Conservation (phyloP, 2,113 vertebrate genomes). For the Chlorodrepanis virens region DNA sequence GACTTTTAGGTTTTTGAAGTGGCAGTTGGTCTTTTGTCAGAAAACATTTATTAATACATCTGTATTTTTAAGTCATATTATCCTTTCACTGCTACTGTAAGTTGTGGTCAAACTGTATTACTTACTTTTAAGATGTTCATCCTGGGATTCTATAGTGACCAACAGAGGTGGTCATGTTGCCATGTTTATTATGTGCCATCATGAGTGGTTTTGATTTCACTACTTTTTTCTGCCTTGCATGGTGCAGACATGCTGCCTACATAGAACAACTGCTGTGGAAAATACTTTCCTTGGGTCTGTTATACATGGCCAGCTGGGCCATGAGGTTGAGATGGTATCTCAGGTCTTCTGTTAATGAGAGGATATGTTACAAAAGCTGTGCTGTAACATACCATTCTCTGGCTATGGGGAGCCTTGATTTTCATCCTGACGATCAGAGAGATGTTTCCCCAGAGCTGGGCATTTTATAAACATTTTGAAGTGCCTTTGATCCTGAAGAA, state of each 20-base stretch:
- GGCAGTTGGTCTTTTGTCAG: neutral
- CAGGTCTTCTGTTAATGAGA: neutral
- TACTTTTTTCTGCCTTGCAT: neutral
- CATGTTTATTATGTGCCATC: neutral
- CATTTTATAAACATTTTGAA: neutral
- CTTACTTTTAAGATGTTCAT: neutral
- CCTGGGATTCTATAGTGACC: neutral
- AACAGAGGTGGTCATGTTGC: neutral
- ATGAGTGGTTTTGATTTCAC: neutral
- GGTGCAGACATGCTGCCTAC: neutral
- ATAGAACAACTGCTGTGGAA: neutral
- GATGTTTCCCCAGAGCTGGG: neutral
- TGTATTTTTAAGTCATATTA: neutral
- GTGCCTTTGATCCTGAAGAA: neutral
- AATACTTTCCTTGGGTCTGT: neutral
- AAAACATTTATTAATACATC: neutral
- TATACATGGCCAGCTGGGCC: rapidly evolving
- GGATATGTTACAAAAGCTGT: neutral
- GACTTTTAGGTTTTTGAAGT: neutral
- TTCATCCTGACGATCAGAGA: neutral
- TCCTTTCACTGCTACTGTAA: neutral
- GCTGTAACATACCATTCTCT: neutral
- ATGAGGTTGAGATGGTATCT: neutral
- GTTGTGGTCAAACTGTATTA: neutral
- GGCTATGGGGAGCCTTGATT: neutral